A percentile compares a stretch with the other conserved stretches of the same genome.
These are phyloP conservation scores for Lophura nycthemera DNA, from an alignment of 2,113 vertebrate genomes.

Conservation along the genomic window DNA sequence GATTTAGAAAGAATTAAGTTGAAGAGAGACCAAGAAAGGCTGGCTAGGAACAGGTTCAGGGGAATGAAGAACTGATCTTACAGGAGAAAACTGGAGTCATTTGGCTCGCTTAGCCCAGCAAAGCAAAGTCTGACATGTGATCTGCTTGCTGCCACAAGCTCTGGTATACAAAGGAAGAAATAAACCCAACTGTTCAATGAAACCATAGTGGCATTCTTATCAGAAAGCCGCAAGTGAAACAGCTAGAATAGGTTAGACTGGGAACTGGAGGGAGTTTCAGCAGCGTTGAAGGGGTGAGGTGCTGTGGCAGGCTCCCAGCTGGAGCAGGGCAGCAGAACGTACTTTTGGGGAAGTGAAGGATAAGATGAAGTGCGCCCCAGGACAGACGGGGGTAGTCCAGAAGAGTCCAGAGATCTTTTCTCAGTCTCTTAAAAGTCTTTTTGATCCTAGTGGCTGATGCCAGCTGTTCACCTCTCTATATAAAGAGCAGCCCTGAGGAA, in stretches of 20 bases:
- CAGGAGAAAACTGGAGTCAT: neutral
- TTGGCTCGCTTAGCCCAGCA: neutral
- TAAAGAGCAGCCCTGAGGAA: neutral
- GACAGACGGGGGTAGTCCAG: neutral
- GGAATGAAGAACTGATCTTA: neutral
- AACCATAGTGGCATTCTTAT: neutral
- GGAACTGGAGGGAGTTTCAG: neutral
- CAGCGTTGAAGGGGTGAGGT: neutral
- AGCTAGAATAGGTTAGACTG: neutral
- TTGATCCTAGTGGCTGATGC: neutral
- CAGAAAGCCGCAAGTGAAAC: neutral
- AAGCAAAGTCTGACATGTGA: neutral
- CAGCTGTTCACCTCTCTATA: neutral
- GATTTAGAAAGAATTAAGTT: neutral
- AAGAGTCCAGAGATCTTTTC: neutral
- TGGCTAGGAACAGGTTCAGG: neutral
- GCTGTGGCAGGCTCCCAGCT: neutral
- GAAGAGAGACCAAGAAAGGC: neutral
- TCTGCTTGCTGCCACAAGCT: neutral
- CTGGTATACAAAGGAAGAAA: neutral
- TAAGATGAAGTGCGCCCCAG: neutral
- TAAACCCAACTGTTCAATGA: neutral
- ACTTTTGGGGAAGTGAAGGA: neutral
- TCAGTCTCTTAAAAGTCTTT: neutral
- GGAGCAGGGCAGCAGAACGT: neutral